A percentile compares a stretch with the other conserved stretches of the same genome.
These are phyloP conservation scores for Entomobrya proxima DNA, from an alignment of 2,888 invertebrate species.

Conservation along the genomic window DNA sequence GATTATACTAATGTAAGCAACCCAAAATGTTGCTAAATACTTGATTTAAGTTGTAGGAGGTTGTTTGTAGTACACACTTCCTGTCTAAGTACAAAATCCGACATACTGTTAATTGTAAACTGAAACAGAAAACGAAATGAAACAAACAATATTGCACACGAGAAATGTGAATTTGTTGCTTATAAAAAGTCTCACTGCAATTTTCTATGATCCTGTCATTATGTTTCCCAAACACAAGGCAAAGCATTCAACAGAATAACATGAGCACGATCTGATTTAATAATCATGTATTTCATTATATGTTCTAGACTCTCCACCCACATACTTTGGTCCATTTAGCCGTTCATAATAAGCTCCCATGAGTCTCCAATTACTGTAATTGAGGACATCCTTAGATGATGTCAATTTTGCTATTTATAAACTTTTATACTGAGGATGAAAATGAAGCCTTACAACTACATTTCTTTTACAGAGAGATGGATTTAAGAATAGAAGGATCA, in stretches of 20 bases:
- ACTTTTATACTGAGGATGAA: neutral
- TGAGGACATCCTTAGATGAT: slow-evolving; percentile 53
- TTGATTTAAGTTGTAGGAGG: too few species aligned
- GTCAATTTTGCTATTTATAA: slow-evolving; percentile 5
- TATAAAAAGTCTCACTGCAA: too few species aligned
- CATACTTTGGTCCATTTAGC: slow-evolving; percentile 19
- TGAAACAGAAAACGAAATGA: too few species aligned
- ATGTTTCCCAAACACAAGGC: neutral
- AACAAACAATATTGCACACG: too few species aligned
- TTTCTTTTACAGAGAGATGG: neutral
- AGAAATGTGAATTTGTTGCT: too few species aligned
- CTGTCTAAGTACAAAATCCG: too few species aligned
- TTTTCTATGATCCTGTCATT: too few species aligned
- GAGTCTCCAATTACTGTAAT: slow-evolving; percentile 67
- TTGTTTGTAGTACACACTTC: too few species aligned
- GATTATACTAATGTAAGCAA: too few species aligned
- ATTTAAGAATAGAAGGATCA: neutral
- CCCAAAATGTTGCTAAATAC: too few species aligned
- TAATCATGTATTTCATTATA: neutral
- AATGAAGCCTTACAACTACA: slow-evolving; percentile 43
- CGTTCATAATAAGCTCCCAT: slow-evolving; percentile 58
- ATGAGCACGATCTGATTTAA: neutral
- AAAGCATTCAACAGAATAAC: neutral
- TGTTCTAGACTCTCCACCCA: neutral
- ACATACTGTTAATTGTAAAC: too few species aligned